Evolutionary conservation across 2,113 vertebrate genomes (phyloP).

Genomic region (Odocoileus hemionus): DNA sequence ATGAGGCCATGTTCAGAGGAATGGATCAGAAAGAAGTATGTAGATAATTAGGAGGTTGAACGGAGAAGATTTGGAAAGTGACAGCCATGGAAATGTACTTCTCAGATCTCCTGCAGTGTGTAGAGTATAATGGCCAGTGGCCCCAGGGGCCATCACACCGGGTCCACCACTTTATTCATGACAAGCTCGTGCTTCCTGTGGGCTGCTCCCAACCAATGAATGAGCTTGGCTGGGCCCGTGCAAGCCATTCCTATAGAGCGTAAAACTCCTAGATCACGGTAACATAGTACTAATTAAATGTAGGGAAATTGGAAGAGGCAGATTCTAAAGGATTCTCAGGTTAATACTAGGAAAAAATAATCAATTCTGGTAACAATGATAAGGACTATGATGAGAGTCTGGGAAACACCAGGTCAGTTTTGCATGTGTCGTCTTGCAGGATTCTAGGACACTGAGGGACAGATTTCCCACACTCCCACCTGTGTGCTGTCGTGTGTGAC

Average conservation of each 20-base stretch:
- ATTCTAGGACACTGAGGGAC: not conserved
- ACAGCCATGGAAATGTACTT: not conserved
- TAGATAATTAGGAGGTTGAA: not conserved
- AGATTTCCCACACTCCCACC: not conserved
- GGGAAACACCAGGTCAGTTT: not conserved
- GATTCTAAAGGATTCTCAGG: not conserved
- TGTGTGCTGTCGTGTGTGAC: not conserved
- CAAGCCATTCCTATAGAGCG: not conserved
- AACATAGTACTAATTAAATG: not conserved
- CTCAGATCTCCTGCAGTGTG: not conserved
- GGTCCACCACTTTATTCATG: not conserved
- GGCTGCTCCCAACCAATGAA: not conserved
- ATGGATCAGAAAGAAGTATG: not conserved
- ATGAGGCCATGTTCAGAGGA: not conserved
- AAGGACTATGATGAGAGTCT: not conserved
- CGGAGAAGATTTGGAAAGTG: not conserved
- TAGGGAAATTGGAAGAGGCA: not conserved
- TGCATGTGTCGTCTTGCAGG: not conserved
- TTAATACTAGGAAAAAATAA: not conserved
- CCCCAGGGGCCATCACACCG: not conserved
- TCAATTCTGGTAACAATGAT: not conserved
- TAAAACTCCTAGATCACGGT: not conserved
- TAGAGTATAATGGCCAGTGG: not conserved
- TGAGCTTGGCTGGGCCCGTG: not conserved
- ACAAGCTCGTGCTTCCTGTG: not conserved